A percentile compares a stretch with the other conserved stretches of the same genome.
Conservation (phyloP, 2,113 vertebrate species). For the Sporophila hypoxantha region DNA sequence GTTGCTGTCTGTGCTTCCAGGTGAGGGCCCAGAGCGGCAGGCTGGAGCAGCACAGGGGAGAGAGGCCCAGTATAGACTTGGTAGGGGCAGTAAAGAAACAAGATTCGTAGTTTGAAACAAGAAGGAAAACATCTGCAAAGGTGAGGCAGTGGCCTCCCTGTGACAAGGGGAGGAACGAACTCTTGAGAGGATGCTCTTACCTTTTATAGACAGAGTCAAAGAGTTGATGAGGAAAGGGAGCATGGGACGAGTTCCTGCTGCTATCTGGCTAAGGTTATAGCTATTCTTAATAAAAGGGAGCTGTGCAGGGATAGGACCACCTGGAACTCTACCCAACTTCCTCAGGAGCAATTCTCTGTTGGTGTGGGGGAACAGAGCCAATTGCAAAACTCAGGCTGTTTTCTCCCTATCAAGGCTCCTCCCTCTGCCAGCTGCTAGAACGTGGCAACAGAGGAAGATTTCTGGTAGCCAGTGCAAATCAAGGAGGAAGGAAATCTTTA, state of each 20-base stretch:
- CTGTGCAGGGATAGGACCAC: background rate
- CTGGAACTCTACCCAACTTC: background rate
- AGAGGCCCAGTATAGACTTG: background rate
- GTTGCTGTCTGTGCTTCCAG: slow-evolving; percentile 13
- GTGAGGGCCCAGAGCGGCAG: background rate
- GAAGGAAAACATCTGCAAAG: background rate
- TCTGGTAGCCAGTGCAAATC: background rate
- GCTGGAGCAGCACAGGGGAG: background rate
- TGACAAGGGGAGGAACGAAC: background rate
- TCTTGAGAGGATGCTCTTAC: slow-evolving; percentile 9
- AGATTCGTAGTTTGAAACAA: background rate
- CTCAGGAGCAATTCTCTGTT: background rate
- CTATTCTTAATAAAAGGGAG: background rate
- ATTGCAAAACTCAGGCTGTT: background rate
- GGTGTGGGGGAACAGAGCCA: background rate
- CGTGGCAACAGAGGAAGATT: background rate
- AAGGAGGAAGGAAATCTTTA: background rate
- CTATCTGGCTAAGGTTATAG: background rate
- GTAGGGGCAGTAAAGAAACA: background rate
- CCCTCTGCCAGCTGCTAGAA: background rate
- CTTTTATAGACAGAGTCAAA: background rate
- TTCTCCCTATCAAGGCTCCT: background rate
- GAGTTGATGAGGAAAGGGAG: background rate
- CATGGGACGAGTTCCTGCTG: background rate
- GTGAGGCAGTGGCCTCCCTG: slow-evolving; percentile 21